Percentiles rank a stretch among this genome's conserved stretches.
These are phyloP conservation scores for Pelusios castaneus DNA, from an alignment of 2,113 vertebrate species.

Conservation along the genomic window DNA sequence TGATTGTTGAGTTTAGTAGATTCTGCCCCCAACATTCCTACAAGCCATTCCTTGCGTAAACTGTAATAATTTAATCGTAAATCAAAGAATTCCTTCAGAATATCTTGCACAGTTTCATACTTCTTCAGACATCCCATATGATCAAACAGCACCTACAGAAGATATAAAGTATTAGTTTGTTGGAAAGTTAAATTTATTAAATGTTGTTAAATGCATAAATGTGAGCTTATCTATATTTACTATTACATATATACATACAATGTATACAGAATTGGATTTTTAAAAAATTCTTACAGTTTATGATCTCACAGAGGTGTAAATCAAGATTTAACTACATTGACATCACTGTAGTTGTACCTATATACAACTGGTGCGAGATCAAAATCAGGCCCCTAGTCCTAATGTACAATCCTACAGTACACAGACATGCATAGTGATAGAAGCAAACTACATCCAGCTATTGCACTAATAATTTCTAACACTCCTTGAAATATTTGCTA, in stretches of 20 bases:
- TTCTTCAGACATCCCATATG: conserved; percentile 99
- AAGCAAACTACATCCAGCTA: neutral
- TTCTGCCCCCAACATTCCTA: conserved; percentile 93
- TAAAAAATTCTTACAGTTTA: neutral
- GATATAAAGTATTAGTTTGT: neutral
- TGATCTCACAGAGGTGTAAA: neutral
- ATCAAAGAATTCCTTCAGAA: conserved; percentile 97
- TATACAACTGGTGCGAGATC: neutral
- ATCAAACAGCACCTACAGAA: conserved; percentile 95
- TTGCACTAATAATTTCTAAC: neutral
- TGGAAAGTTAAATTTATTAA: conserved; percentile 18
- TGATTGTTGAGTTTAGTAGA: conserved; percentile 96
- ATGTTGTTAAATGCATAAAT: no score
- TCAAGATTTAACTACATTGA: neutral
- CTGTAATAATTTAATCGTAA: conserved; percentile 94
- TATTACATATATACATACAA: neutral
- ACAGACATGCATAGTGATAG: neutral
- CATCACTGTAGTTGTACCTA: neutral
- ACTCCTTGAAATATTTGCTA: neutral
- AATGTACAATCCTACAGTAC: neutral
- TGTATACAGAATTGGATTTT: rapidly evolving
- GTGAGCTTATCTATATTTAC: neutral
- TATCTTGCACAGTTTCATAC: conserved; percentile 97
- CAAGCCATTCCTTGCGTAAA: conserved; percentile 95
- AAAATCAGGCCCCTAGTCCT: neutral